Percentiles rank a stretch among this genome's conserved stretches.
These are phyloP conservation scores for Eugnorisma glareosa DNA, from an alignment of 2,888 invertebrate genomes.

Conservation along the genomic window DNA sequence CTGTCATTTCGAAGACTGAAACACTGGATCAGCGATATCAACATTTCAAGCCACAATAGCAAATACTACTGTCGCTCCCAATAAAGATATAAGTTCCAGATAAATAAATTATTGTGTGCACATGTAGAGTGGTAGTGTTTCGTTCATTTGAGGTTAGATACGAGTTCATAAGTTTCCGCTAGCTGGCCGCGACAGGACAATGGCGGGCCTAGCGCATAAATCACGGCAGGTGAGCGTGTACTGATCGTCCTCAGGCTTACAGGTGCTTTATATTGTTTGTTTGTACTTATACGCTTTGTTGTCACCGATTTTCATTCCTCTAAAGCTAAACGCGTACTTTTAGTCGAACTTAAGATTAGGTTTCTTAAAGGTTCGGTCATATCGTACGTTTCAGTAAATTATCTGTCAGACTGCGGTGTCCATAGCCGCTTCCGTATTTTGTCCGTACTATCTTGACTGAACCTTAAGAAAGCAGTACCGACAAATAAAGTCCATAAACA, in stretches of 20 bases:
- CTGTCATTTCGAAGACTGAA: background rate
- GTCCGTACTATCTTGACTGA: background rate
- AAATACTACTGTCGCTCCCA: constrained; percentile 25
- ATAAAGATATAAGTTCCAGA: constrained; percentile 33
- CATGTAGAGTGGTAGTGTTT: constrained; percentile 61
- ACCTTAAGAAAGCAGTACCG: background rate
- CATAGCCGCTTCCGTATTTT: background rate
- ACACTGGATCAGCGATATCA: background rate
- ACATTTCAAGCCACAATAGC: constrained; percentile 10
- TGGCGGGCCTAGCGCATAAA: constrained; percentile 82
- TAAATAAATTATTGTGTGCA: constrained; percentile 58
- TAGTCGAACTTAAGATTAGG: background rate
- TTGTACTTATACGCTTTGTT: constrained; percentile 52
- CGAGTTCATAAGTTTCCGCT: constrained; percentile 82
- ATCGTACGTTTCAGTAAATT: background rate
- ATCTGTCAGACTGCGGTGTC: background rate
- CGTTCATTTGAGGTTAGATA: constrained; percentile 79
- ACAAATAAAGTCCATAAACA: background rate
- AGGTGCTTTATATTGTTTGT: constrained; percentile 78
- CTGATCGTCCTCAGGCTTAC: constrained; percentile 74
- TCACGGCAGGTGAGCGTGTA: constrained; percentile 86
- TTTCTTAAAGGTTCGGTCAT: background rate
- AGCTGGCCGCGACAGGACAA: constrained; percentile 84
- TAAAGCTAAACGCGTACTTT: background rate
- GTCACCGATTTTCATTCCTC: constrained; percentile 31